Conservation (phyloP, 2,113 vertebrate genomes). For the Pelecanus crispus region DNA sequence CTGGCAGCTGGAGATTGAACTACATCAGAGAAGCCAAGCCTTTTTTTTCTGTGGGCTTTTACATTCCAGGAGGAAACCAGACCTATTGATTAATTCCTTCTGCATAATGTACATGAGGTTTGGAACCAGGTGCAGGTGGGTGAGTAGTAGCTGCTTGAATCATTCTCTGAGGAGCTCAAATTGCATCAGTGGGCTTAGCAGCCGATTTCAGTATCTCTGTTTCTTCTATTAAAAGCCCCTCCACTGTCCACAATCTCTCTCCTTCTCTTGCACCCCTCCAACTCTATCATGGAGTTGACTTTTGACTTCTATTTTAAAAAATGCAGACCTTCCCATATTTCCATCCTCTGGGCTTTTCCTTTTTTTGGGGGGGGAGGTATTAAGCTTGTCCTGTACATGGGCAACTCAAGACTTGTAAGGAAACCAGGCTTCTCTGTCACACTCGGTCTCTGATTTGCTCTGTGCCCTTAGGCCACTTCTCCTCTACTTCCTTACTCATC, state of each 20-base stretch:
- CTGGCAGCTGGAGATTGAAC: not conserved
- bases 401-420: not conserved
- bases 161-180: not conserved
- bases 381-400: not conserved
- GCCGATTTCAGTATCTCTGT: not conserved
- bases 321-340: not conserved
- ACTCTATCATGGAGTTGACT: not conserved
- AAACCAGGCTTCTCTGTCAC: not conserved
- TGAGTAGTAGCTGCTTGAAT: not conserved
- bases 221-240: not conserved
- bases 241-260: rapidly evolving
- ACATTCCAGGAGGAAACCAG: not conserved
- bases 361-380: not conserved
- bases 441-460: not conserved
- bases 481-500: not conserved
- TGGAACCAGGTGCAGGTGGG: not conserved
- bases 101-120: not conserved
- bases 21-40: not conserved
- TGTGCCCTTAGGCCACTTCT: not conserved
- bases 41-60: not conserved
- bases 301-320: not conserved
- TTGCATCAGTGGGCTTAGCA: not conserved
- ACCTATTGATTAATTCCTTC: not conserved
- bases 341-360: not conserved
- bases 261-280: not conserved